Evolutionary conservation across 2,888 invertebrate species (phyloP).

Genomic region (Labia minor): DNA sequence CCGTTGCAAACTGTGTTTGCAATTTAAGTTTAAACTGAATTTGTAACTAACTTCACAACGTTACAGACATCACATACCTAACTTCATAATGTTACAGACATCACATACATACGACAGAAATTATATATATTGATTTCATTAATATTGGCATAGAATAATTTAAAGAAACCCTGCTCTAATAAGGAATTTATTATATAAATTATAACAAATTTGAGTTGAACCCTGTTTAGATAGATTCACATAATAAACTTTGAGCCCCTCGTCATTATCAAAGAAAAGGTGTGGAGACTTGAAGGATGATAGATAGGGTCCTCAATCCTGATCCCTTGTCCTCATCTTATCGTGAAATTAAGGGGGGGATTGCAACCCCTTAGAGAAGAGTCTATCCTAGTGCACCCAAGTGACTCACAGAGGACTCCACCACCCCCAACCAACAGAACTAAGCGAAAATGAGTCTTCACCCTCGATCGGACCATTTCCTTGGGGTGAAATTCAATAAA

Average conservation of each 20-base stretch:
- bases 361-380: background rate
- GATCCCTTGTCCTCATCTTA: background rate
- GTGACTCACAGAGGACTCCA: slow-evolving; percentile 13
- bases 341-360: background rate
- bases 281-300: background rate
- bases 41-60: too few relatives aligned
- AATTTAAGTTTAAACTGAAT: too few relatives aligned
- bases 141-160: too few relatives aligned
- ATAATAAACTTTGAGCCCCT: background rate
- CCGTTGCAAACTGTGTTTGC: too few relatives aligned
- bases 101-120: too few relatives aligned
- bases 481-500: slow-evolving; percentile 13
- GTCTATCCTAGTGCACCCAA: slow-evolving; percentile 8
- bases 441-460: slow-evolving; percentile 7
- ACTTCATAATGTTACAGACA: too few relatives aligned
- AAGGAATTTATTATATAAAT: too few relatives aligned
- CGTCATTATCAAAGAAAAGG: background rate
- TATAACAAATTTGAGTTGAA: too few relatives aligned
- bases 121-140: too few relatives aligned
- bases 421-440: background rate
- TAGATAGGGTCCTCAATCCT: background rate
- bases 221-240: too few relatives aligned
- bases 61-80: too few relatives aligned
- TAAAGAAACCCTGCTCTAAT: too few relatives aligned
- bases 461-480: slow-evolving; percentile 13